Percentiles rank a stretch among this genome's conserved stretches.
Evolutionary conservation across 2,797 vertebrate genomes (phyloP).

Genomic region (Notamacropus eugenii): DNA sequence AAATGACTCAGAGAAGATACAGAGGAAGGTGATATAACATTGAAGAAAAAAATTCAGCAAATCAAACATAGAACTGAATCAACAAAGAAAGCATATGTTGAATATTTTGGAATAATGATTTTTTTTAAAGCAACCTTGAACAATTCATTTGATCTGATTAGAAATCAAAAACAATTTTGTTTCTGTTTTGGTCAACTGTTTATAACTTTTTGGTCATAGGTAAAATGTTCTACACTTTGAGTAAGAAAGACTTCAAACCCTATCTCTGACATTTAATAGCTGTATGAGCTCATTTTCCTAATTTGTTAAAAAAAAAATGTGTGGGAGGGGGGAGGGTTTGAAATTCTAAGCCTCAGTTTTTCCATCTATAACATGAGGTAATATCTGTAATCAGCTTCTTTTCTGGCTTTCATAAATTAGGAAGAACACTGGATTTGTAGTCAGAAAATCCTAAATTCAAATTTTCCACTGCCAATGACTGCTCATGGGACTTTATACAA

Average conservation of each 20-base stretch:
- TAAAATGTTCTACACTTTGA: neutral
- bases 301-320: too few species aligned
- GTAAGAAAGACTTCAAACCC: neutral
- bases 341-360: conserved; percentile 15
- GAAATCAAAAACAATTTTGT: conserved; percentile 41
- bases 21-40: conserved; percentile 5
- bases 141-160: neutral
- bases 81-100: neutral
- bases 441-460: too few species aligned
- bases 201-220: too few species aligned
- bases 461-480: too few species aligned
- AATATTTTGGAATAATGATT: neutral
- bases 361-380: conserved; percentile 35
- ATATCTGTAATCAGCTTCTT: neutral
- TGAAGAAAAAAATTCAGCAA: conserved; percentile 25
- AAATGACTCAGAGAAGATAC: neutral
- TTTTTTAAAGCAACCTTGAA: neutral
- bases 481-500: neutral
- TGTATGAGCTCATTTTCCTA: neutral
- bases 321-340: too few species aligned
- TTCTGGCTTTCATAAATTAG: neutral
- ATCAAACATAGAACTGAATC: conserved; percentile 7
- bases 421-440: too few species aligned
- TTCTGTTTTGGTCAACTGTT: conserved; percentile 26
- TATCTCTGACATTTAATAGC: neutral